Percentiles rank a stretch among this genome's conserved stretches.
These are phyloP conservation scores for Spisula subtruncata DNA, from an alignment of 2,888 invertebrate species.

Conservation along the genomic window DNA sequence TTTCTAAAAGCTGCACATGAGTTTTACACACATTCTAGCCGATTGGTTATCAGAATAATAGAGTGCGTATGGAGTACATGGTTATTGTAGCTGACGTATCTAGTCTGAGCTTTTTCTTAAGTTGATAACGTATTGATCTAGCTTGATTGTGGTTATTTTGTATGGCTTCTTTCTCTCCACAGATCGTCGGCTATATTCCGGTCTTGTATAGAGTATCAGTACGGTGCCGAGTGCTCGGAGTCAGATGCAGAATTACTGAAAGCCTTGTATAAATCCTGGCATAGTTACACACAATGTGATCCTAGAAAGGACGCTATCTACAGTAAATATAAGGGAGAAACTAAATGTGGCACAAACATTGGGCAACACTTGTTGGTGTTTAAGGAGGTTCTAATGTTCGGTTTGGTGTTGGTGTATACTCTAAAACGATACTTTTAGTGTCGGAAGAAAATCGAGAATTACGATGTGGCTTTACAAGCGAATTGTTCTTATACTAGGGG, in stretches of 20 bases:
- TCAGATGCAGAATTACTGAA: not conserved
- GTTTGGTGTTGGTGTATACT: not conserved
- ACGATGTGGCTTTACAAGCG: no score
- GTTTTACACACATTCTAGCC: no score
- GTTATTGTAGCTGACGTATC: no score
- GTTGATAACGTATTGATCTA: no score
- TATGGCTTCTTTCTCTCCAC: not conserved
- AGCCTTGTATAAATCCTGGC: not conserved
- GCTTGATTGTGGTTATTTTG: not conserved
- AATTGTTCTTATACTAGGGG: no score
- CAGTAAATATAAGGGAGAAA: not conserved
- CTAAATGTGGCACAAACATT: not conserved
- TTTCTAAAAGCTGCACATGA: no score
- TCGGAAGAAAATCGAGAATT: no score
- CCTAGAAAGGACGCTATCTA: not conserved
- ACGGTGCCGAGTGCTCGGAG: not conserved
- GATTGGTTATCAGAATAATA: no score
- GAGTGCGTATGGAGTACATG: no score
- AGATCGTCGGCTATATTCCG: slow-evolving; percentile 1
- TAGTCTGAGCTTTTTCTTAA: no score
- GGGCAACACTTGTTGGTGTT: not conserved
- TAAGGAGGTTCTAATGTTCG: not conserved
- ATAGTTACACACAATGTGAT: slow-evolving; percentile 4
- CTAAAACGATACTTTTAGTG: not conserved
- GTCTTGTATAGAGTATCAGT: not conserved